Percentiles rank a stretch among this genome's conserved stretches.
Evolutionary conservation across 2,888 invertebrate genomes (phyloP).

Genomic region (Harpagoxenus sublaevis): DNA sequence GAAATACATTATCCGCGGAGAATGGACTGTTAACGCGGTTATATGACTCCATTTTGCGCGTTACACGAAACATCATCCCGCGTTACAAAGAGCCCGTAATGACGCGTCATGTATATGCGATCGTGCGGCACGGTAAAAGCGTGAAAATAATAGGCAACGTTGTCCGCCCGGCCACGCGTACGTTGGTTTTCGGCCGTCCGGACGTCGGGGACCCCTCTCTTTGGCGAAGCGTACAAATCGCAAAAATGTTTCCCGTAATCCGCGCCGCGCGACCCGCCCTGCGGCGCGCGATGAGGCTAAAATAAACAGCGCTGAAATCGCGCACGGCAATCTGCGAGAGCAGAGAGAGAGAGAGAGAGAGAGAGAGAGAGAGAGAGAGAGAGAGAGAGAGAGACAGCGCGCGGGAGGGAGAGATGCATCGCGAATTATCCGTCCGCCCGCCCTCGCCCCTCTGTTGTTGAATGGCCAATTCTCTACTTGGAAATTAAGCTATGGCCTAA

Average conservation of each 20-base stretch:
- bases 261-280: constrained; percentile 45
- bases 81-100: constrained; percentile 74
- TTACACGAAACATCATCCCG: constrained; percentile 74
- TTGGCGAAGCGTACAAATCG: constrained; percentile 42
- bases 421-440: constrained; percentile 42
- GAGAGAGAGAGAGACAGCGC: not conserved
- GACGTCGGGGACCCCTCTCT: not conserved
- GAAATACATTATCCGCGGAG: constrained; percentile 73
- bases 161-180: constrained; percentile 36
- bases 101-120: constrained; percentile 66
- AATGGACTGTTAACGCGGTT: constrained; percentile 76
- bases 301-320: constrained; percentile 50
- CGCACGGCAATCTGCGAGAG: constrained; percentile 37
- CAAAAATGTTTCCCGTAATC: constrained; percentile 55
- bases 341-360: not conserved
- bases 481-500: constrained; percentile 55
- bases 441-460: constrained; percentile 24
- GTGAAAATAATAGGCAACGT: constrained; percentile 61
- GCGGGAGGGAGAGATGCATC: not conserved
- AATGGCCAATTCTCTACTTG: constrained; percentile 54
- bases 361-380: not conserved
- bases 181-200: constrained; percentile 43
- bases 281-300: constrained; percentile 43
- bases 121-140: constrained; percentile 60
- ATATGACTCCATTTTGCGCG: constrained; percentile 76